These are phyloP conservation scores for Tachystola acroxantha DNA, from an alignment of 2,888 invertebrate genomes.

Conservation along the genomic window DNA sequence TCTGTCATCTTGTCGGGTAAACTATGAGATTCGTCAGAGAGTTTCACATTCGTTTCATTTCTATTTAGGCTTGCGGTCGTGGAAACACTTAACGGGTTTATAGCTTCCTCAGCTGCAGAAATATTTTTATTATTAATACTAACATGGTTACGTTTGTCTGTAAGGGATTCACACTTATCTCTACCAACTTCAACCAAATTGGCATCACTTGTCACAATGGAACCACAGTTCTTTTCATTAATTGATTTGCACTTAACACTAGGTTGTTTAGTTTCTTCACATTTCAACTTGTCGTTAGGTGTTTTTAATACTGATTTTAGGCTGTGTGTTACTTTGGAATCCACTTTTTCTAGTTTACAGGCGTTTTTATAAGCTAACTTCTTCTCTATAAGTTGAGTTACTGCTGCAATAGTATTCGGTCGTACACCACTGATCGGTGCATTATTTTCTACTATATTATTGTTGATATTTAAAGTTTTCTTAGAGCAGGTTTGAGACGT, in stretches of 20 bases:
- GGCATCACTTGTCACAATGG: constrained; percentile 4
- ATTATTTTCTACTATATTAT: constrained; percentile 62
- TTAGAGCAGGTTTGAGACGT: constrained; percentile 50
- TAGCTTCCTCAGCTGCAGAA: constrained; percentile 5
- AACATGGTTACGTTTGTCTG: constrained; percentile 8
- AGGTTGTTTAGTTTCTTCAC: constrained; percentile 3
- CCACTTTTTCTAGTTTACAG: constrained; percentile 57
- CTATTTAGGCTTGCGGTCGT: constrained; percentile 8
- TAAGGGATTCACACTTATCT: constrained; percentile 13
- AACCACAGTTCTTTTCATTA: constrained; percentile 10
- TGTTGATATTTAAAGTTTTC: constrained; percentile 68
- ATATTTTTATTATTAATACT: constrained; percentile 10
- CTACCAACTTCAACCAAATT: constrained; percentile 7
- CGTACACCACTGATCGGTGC: constrained; percentile 47
- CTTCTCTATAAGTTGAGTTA: constrained; percentile 59
- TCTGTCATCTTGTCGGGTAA: constrained; percentile 14
- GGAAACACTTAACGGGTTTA: constrained; percentile 7
- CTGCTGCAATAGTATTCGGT: constrained; percentile 57
- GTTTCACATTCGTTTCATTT: constrained; percentile 10
- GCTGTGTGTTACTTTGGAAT: constrained; percentile 57
- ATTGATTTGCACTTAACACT: constrained; percentile 10
- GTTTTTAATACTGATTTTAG: constrained; percentile 64
- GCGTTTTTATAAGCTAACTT: constrained; percentile 58
- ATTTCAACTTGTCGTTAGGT: constrained; percentile 40
- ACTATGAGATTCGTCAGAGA: constrained; percentile 22